Conservation (phyloP, 1,140 invertebrate species). For the Scaptomyza graminum region DNA sequence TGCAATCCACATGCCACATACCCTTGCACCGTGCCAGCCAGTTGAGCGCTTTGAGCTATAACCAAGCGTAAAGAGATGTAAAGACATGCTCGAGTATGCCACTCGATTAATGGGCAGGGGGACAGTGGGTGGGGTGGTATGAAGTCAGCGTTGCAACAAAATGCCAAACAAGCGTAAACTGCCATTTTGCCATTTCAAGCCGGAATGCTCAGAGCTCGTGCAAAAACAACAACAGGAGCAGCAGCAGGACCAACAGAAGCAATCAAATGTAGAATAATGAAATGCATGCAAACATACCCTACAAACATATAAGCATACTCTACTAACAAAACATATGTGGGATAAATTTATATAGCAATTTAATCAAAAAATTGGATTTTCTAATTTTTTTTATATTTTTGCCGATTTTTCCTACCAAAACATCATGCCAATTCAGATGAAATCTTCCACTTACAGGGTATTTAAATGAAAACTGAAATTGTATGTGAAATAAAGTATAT, state of each 20-base stretch:
- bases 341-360: not conserved
- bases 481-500: conserved; percentile 60
- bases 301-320: too few relatives aligned
- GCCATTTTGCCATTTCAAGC: conserved; percentile 75
- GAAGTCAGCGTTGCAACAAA: conserved; percentile 55
- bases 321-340: too few relatives aligned
- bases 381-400: too few relatives aligned
- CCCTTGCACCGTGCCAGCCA: not conserved
- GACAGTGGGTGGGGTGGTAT: not conserved
- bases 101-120: conserved; percentile 67
- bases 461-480: conserved; percentile 50
- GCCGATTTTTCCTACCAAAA: not conserved
- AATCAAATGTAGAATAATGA: not conserved
- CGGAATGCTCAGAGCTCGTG: conserved; percentile 38
- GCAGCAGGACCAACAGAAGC: conserved; percentile 5
- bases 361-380: not conserved
- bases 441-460: conserved; percentile 7
- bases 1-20: not conserved
- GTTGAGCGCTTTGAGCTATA: conserved; percentile 52
- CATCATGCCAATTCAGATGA: not conserved
- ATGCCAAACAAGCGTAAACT: conserved; percentile 77
- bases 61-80: conserved; percentile 79
- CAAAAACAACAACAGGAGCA: conserved; percentile 15
- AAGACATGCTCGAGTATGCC: conserved; percentile 75
- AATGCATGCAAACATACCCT: not conserved